phyloP scores from a whole-genome alignment of 2,797 vertebrate genomes.

The Lerista edwardsae region DNA sequence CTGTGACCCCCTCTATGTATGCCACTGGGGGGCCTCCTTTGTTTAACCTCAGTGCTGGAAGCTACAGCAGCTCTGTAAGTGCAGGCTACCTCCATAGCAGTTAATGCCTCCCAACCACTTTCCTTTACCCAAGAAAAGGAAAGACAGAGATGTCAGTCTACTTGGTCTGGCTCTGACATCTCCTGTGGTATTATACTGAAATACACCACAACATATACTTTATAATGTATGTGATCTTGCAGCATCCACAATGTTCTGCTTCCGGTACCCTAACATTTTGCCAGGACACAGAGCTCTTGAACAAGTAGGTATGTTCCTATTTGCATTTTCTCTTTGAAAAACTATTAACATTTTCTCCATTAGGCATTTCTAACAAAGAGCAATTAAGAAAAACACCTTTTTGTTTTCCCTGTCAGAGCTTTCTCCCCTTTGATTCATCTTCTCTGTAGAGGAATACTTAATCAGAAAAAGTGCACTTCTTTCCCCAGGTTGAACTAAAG shows the following conservation, averaged over 20 bases:
- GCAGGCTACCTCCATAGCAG: too few relatives aligned
- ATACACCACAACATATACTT: background rate
- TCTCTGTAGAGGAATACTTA: background rate
- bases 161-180: too few relatives aligned
- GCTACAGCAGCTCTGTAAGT: too few relatives aligned
- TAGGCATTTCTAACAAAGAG: background rate
- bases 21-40: too few relatives aligned
- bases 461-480: background rate
- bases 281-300: too few relatives aligned
- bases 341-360: background rate
- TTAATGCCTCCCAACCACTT: too few relatives aligned
- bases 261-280: too few relatives aligned
- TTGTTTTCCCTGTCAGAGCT: background rate
- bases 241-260: background rate
- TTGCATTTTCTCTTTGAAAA: background rate
- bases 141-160: too few relatives aligned
- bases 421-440: background rate
- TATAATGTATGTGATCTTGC: too few relatives aligned
- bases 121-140: too few relatives aligned
- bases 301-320: background rate
- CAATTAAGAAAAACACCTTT: background rate
- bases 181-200: background rate
- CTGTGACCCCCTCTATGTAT: too few relatives aligned
- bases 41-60: too few relatives aligned
- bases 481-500: background rate